These are phyloP conservation scores for Phalacrocorax carbo DNA, from an alignment of 2,113 vertebrate species.

Conservation along the genomic window DNA sequence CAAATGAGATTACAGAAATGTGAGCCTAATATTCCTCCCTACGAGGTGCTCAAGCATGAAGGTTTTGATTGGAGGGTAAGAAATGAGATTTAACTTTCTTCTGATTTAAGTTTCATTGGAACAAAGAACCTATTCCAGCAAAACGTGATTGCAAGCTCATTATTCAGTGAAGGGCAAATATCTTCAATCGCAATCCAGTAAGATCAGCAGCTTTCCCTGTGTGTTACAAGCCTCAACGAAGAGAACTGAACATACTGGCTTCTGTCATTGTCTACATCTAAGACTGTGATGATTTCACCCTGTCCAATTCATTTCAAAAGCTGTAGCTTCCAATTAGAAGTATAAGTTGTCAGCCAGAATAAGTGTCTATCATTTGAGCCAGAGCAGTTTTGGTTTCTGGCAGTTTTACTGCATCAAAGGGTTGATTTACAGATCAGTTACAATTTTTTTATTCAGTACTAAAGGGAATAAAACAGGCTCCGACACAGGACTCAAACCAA, in stretches of 20 bases:
- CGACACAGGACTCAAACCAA: not conserved
- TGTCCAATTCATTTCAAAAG: slow-evolving; percentile 71
- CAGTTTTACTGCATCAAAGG: slow-evolving; percentile 46
- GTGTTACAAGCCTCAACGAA: slow-evolving; percentile 46
- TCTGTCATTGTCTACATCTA: slow-evolving; percentile 74
- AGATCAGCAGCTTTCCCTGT: slow-evolving; percentile 57
- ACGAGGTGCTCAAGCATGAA: slow-evolving; percentile 35
- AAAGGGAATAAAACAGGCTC: slow-evolving; percentile 13
- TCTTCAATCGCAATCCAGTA: slow-evolving; percentile 49
- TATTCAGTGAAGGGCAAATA: slow-evolving; percentile 70
- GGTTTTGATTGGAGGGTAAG: slow-evolving; percentile 41
- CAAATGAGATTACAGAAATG: slow-evolving; percentile 47
- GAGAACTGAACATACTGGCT: slow-evolving; percentile 69
- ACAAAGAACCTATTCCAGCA: slow-evolving; percentile 59
- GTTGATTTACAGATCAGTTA: slow-evolving; percentile 38
- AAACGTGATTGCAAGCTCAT: slow-evolving; percentile 62
- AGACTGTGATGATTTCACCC: slow-evolving; percentile 71
- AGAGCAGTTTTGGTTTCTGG: slow-evolving; percentile 62
- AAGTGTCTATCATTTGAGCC: slow-evolving; percentile 71
- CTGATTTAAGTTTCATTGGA: slow-evolving; percentile 62
- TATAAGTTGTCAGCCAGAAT: slow-evolving; percentile 72
- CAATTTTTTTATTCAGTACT: not conserved
- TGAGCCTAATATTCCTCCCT: slow-evolving; percentile 46
- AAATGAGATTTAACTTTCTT: slow-evolving; percentile 70
- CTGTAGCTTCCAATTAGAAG: slow-evolving; percentile 72